Conservation (phyloP, 2,888 invertebrate genomes). For the Callosobruchus maculatus region DNA sequence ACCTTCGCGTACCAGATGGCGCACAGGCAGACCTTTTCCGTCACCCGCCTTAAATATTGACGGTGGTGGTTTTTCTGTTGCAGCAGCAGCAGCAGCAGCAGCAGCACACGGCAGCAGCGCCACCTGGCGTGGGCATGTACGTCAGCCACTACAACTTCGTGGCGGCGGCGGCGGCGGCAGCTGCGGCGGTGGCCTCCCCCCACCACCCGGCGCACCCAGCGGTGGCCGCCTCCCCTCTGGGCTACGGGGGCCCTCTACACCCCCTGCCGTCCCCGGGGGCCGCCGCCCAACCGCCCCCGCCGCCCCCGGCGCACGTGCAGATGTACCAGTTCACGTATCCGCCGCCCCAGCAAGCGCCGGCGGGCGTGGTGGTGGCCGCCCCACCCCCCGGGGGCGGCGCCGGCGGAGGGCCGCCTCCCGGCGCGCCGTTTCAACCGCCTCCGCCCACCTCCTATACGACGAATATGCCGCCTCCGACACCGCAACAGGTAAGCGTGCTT, state of each 20-base stretch:
- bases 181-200: conserved; percentile 54
- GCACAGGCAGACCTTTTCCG: too few species aligned
- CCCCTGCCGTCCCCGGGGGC: conserved; percentile 45
- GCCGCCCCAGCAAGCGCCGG: conserved; percentile 13
- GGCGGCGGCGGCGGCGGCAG: conserved; percentile 51
- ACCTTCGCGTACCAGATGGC: too few species aligned
- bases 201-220: conserved; percentile 51
- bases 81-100: too few species aligned
- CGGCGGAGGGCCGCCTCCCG: conserved; percentile 29
- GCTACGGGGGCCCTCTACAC: conserved; percentile 37
- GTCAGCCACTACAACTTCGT: conserved; percentile 68
- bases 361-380: neutral
- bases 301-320: conserved; percentile 51
- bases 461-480: conserved; percentile 32
- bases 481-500: neutral
- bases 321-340: conserved; percentile 55
- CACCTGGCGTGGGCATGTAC: conserved; percentile 60
- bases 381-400: too few species aligned
- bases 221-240: neutral
- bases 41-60: too few species aligned
- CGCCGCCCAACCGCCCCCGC: conserved; percentile 37
- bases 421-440: conserved; percentile 28
- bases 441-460: conserved; percentile 9
- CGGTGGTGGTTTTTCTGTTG: too few species aligned
- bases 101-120: conserved; percentile 44